phyloP scores from a whole-genome alignment of 2,797 vertebrate species.

The Gymnocypris eckloni region DNA sequence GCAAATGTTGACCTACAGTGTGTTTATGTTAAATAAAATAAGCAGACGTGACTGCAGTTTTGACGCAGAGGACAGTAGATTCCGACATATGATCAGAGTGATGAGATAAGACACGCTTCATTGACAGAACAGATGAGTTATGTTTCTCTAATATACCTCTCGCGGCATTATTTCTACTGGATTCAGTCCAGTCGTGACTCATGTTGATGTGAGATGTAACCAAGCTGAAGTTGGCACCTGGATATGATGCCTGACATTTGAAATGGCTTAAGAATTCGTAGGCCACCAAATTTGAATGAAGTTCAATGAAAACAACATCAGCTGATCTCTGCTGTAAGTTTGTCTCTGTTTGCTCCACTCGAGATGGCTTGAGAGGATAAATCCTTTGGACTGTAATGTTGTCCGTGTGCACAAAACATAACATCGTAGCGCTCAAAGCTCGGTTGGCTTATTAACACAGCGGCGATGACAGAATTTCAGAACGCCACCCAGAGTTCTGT shows the following conservation, averaged over 20 bases:
- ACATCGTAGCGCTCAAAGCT: constrained; percentile 60
- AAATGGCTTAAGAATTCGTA: constrained; percentile 4
- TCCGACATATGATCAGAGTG: constrained; percentile 38
- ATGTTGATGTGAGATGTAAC: constrained; percentile 29
- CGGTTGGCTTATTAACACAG: constrained; percentile 57
- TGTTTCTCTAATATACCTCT: constrained; percentile 8
- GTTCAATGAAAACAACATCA: constrained; percentile 24
- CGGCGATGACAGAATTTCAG: constrained; percentile 62
- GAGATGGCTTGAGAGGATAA: constrained; percentile 58
- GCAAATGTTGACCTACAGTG: constrained; percentile 57
- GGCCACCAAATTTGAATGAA: constrained; percentile 21
- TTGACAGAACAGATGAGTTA: constrained; percentile 28
- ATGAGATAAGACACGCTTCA: constrained; percentile 26
- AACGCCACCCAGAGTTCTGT: constrained; percentile 36
- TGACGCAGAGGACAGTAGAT: constrained; percentile 21
- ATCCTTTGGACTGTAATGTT: constrained; percentile 40
- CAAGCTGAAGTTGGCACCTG: not conserved
- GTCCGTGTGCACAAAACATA: constrained; percentile 50
- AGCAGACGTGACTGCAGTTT: constrained; percentile 31
- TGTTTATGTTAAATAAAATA: constrained; percentile 54
- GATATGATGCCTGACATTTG: not conserved
- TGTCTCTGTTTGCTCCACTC: constrained; percentile 58
- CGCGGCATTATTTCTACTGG: constrained; percentile 35
- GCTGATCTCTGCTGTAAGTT: constrained; percentile 57
- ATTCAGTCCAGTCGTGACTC: constrained; percentile 11